phyloP scores from a whole-genome alignment of 2,888 invertebrate genomes.

The Ommatoiulus sabulosus region DNA sequence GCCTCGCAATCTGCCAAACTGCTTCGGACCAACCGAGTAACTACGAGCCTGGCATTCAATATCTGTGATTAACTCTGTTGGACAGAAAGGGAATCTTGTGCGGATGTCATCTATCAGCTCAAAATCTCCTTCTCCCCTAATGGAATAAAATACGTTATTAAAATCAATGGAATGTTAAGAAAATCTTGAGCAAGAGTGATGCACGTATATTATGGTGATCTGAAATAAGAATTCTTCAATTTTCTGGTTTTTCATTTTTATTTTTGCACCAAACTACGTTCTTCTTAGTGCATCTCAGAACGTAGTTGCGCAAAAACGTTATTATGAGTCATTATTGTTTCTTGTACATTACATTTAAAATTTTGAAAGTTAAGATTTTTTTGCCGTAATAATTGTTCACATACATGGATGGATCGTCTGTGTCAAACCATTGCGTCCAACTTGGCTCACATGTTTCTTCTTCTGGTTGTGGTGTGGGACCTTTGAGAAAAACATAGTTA shows the following conservation, averaged over 20 bases:
- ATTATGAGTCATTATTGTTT: neutral
- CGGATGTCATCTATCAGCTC: conserved; percentile 63
- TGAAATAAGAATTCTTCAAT: conserved; percentile 25
- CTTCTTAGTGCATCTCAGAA: too few relatives aligned
- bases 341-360: too few relatives aligned
- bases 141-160: neutral
- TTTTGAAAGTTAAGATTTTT: too few relatives aligned
- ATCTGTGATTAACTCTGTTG: conserved; percentile 62
- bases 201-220: too few relatives aligned
- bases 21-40: conserved; percentile 54
- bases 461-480: conserved; percentile 51
- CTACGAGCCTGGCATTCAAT: conserved; percentile 63
- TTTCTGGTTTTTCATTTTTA: neutral
- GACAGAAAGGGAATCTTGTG: conserved; percentile 62
- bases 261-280: neutral
- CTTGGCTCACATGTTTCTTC: conserved; percentile 63
- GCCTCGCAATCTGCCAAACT: neutral
- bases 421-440: conserved; percentile 67
- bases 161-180: too few relatives aligned
- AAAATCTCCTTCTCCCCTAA: conserved; percentile 63
- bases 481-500: neutral
- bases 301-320: neutral
- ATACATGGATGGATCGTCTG: conserved; percentile 60
- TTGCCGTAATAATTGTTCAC: neutral
- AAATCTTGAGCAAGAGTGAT: too few relatives aligned